Conservation (phyloP, 2,113 vertebrate genomes). For the Clarias macrocephalus region DNA sequence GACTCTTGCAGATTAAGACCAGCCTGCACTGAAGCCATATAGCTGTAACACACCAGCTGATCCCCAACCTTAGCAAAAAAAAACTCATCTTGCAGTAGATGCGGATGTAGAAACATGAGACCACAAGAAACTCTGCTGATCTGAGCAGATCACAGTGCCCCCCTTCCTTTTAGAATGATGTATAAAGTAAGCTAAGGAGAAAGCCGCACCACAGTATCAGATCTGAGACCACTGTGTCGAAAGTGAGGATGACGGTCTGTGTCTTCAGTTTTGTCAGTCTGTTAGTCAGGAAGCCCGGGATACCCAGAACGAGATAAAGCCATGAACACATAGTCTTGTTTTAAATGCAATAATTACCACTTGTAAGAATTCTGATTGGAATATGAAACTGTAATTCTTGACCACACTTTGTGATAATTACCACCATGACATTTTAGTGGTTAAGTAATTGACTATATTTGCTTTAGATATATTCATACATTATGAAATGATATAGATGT, state of each 20-base stretch:
- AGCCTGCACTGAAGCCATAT: conserved; percentile 12
- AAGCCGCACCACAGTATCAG: conserved; percentile 52
- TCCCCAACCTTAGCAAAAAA: conserved; percentile 48
- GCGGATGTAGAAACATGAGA: conserved; percentile 46
- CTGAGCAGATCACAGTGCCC: conserved; percentile 2
- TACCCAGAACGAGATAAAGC: conserved; percentile 42
- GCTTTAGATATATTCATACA: background rate
- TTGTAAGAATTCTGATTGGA: too few relatives aligned
- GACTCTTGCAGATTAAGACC: conserved; percentile 18
- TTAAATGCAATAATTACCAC: background rate
- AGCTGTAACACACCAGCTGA: conserved; percentile 47
- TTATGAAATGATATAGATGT: background rate
- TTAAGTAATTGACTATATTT: background rate
- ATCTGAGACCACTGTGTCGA: conserved; percentile 49
- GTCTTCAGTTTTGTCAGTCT: conserved; percentile 27
- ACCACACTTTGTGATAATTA: background rate
- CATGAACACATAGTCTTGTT: conserved; percentile 35
- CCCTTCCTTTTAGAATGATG: background rate
- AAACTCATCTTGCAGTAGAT: conserved; percentile 51
- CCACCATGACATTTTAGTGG: background rate
- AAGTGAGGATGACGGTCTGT: conserved; percentile 41
- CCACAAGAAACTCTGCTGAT: background rate
- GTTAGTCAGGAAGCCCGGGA: conserved; percentile 48
- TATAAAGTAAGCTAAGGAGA: conserved; percentile 36
- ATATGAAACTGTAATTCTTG: background rate